A percentile compares a stretch with the other conserved stretches of the same genome.
phyloP scores from a whole-genome alignment of 2,888 invertebrate genomes.

The Augochlorella aurata region DNA sequence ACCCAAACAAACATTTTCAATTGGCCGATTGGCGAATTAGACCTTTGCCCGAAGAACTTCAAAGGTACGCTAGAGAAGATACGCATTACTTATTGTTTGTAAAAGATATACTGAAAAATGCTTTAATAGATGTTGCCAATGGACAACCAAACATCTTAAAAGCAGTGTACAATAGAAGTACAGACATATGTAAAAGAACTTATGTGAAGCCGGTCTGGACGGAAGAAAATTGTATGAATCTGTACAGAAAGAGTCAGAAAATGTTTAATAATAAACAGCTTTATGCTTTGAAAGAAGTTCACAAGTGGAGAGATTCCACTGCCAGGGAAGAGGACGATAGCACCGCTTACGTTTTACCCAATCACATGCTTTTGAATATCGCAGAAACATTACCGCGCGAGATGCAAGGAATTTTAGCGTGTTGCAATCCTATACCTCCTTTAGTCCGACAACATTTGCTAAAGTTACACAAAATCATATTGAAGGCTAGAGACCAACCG shows the following conservation, averaged over 20 bases:
- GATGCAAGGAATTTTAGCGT: constrained; percentile 95
- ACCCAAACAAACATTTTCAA: constrained; percentile 95
- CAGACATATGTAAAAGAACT: constrained; percentile 88
- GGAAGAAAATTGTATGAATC: constrained; percentile 88
- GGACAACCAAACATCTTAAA: constrained; percentile 86
- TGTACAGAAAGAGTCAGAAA: constrained; percentile 90
- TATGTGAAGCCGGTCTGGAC: constrained; percentile 90
- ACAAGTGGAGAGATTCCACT: constrained; percentile 92
- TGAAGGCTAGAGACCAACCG: constrained; percentile 88
- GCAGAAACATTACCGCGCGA: constrained; percentile 94
- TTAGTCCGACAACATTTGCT: constrained; percentile 85
- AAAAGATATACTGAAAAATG: constrained; percentile 90
- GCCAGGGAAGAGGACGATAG: constrained; percentile 96
- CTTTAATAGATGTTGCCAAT: constrained; percentile 87
- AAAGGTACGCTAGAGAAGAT: constrained; percentile 94
- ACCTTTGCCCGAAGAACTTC: constrained; percentile 91
- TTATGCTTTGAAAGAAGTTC: constrained; percentile 91
- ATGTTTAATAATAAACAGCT: constrained; percentile 93
- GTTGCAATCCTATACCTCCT: constrained; percentile 96
- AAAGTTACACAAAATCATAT: constrained; percentile 86
- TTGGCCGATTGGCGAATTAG: constrained; percentile 86
- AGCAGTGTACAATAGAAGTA: constrained; percentile 89
- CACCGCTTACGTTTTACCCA: constrained; percentile 94
- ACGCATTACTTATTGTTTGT: constrained; percentile 97
- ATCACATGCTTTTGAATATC: constrained; percentile 96